phyloP scores from a whole-genome alignment of 2,797 vertebrate species.

The Crotalus adamanteus region DNA sequence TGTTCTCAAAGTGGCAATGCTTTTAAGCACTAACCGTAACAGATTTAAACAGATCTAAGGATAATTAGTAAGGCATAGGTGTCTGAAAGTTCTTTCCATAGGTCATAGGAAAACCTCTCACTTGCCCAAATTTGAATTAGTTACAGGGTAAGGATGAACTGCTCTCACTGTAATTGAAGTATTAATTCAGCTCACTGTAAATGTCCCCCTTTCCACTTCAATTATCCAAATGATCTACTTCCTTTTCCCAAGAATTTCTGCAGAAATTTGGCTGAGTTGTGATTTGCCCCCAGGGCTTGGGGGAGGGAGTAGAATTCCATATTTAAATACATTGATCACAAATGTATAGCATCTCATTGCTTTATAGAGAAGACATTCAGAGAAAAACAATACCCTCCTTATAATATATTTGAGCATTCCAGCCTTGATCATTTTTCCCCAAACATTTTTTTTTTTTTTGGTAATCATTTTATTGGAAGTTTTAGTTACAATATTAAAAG shows the following conservation, averaged over 20 bases:
- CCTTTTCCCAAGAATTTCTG: neutral
- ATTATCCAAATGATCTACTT: neutral
- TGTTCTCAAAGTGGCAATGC: neutral
- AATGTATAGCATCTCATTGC: neutral
- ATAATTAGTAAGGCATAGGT: neutral
- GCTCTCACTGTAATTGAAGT: neutral
- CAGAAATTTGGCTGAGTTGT: neutral
- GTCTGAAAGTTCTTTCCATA: neutral
- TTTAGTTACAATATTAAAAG: neutral
- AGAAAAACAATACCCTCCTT: neutral
- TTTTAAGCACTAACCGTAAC: neutral
- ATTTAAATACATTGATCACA: neutral
- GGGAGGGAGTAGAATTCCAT: neutral
- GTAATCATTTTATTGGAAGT: neutral
- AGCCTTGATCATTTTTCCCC: too few species aligned
- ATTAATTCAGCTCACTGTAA: neutral
- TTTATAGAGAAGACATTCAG: neutral
- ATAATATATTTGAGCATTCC: neutral
- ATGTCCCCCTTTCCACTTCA: neutral
- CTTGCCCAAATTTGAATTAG: neutral
- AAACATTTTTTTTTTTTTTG: neutral
- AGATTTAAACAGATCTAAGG: neutral
- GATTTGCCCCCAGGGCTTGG: neutral
- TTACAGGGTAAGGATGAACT: neutral
- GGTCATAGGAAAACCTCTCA: neutral